Percentiles rank a stretch among this genome's conserved stretches.
phyloP scores from a whole-genome alignment of 2,888 invertebrate genomes.

The Athalia cordata region DNA sequence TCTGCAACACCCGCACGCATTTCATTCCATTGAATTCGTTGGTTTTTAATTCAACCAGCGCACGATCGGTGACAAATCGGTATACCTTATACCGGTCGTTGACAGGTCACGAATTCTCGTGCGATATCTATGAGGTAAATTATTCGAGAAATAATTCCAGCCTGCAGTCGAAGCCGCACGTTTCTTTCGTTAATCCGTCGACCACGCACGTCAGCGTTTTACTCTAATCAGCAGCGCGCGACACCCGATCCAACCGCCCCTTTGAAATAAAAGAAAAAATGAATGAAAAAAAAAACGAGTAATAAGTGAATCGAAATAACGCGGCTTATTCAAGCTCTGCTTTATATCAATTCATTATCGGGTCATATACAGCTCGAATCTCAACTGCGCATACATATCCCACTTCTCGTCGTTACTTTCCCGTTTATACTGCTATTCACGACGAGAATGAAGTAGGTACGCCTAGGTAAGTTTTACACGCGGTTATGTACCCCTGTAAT shows the following conservation, averaged over 20 bases:
- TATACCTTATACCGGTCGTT: no score
- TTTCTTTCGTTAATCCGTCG: no score
- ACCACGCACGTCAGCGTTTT: no score
- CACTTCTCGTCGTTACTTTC: no score
- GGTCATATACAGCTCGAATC: not conserved
- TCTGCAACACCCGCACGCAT: not conserved
- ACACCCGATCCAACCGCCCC: not conserved
- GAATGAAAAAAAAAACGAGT: no score
- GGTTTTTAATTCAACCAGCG: not conserved
- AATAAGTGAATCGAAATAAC: conserved; percentile 3
- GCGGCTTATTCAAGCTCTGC: not conserved
- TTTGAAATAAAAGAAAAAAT: no score
- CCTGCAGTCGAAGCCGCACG: no score
- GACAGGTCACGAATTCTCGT: no score
- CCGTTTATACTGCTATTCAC: not conserved
- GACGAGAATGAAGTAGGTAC: not conserved
- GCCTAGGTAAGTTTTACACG: not conserved
- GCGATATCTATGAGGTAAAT: no score
- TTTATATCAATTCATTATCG: conserved; percentile 13
- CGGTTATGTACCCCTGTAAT: not conserved
- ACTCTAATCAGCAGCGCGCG: not conserved
- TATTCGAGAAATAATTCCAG: no score
- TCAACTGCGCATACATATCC: not conserved
- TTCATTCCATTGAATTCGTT: not conserved
- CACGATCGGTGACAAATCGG: not conserved